Conservation (phyloP, 2,113 vertebrate species). For the Nanorana parkeri region DNA sequence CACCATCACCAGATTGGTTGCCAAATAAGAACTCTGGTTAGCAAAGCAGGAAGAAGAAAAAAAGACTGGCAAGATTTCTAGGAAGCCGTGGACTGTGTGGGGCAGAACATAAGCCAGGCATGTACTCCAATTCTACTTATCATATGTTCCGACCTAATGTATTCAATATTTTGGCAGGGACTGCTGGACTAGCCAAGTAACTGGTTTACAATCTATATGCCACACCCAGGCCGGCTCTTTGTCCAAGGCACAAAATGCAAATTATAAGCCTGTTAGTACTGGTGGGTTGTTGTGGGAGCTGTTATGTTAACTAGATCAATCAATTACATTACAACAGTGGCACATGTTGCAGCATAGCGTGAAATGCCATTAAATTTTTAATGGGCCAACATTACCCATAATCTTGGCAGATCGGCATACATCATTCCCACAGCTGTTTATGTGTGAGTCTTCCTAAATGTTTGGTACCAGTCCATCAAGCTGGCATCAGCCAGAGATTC, state of each 20-base stretch:
- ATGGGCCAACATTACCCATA: too few species aligned
- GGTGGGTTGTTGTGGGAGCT: neutral
- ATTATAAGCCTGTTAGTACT: neutral
- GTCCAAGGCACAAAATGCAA: neutral
- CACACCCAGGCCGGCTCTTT: neutral
- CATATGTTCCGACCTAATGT: too few species aligned
- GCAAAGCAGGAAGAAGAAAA: too few species aligned
- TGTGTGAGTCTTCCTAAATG: neutral
- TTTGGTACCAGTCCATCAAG: neutral
- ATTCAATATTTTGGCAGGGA: too few species aligned
- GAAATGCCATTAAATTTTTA: slow-evolving; percentile 1
- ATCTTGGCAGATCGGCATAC: neutral
- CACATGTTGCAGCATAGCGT: neutral
- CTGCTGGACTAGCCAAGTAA: too few species aligned
- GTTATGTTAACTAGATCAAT: slow-evolving; percentile 5
- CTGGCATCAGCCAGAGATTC: neutral
- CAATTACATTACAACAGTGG: neutral
- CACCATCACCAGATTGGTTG: too few species aligned
- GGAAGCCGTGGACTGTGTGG: too few species aligned
- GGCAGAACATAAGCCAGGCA: too few species aligned
- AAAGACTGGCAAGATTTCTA: too few species aligned
- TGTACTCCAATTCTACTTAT: too few species aligned
- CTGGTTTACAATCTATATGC: too few species aligned
- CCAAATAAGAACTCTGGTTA: too few species aligned
- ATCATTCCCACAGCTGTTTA: neutral